These are phyloP conservation scores for Ispidina picta DNA, from an alignment of 2,797 vertebrate genomes.

Conservation along the genomic window DNA sequence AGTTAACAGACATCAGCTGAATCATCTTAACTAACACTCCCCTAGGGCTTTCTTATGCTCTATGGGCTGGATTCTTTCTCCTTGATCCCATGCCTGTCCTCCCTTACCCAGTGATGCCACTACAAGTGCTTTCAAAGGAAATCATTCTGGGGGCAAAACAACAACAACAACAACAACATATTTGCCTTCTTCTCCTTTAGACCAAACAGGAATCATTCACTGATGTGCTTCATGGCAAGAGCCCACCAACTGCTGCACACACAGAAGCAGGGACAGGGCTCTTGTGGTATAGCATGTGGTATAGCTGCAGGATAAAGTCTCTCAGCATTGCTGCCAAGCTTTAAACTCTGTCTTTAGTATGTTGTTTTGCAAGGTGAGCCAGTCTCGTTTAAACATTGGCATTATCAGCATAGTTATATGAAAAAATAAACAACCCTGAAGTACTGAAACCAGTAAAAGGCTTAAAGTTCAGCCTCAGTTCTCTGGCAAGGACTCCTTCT, in stretches of 20 bases:
- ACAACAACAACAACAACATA: too few relatives aligned
- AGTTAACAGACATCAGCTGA: not conserved
- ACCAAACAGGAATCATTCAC: not conserved
- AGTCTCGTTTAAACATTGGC: not conserved
- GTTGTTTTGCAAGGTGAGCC: not conserved
- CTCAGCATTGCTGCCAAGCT: not conserved
- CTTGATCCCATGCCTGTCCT: not conserved
- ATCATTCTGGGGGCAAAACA: not conserved
- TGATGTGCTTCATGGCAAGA: not conserved
- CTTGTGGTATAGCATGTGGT: not conserved
- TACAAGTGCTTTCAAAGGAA: not conserved
- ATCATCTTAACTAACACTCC: not conserved
- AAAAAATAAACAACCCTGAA: not conserved
- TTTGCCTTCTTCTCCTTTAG: not conserved
- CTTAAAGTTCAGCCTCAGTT: not conserved
- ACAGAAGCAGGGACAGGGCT: not conserved
- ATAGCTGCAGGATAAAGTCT: not conserved
- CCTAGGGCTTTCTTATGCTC: not conserved
- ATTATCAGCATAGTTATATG: not conserved
- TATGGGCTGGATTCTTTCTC: not conserved
- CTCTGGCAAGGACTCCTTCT: not conserved
- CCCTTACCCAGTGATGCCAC: not conserved
- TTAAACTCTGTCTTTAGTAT: not conserved
- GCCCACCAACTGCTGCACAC: not conserved
- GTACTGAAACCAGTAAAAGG: not conserved